Conservation (phyloP, 2,888 invertebrate genomes). For the Eutolmus rufibarbis region DNA sequence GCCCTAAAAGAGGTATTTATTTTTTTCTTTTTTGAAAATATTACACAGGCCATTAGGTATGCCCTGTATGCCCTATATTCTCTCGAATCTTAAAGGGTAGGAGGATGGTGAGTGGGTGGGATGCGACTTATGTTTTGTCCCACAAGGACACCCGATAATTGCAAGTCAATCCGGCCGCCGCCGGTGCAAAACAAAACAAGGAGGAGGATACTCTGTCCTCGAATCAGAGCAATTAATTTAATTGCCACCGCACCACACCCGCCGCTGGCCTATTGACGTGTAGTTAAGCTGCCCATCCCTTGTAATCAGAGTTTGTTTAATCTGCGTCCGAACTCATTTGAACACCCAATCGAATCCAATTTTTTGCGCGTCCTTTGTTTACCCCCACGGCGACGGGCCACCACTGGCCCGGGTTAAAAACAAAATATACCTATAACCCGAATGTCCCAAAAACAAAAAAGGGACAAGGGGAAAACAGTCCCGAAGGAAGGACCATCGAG, state of each 20-base stretch:
- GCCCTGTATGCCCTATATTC: background rate
- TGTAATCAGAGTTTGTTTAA: slow-evolving; percentile 31
- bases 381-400: background rate
- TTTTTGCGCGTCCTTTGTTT: slow-evolving; percentile 14
- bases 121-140: background rate
- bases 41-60: background rate
- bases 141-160: background rate
- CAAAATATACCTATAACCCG: background rate
- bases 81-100: background rate
- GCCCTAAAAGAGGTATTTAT: background rate
- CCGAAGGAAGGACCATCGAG: background rate
- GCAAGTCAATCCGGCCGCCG: background rate
- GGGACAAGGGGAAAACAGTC: background rate
- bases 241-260: background rate
- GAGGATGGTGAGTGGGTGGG: background rate
- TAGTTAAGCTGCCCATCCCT: background rate
- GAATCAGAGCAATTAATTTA: slow-evolving; percentile 14
- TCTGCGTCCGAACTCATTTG: slow-evolving; percentile 16
- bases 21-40: background rate
- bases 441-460: background rate
- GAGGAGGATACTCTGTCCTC: background rate
- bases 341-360: slow-evolving; percentile 23
- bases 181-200: background rate
- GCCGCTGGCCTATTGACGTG: background rate
- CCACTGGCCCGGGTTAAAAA: background rate